Conservation (phyloP, 1,140 invertebrate genomes). For the Caerostris darwini region DNA sequence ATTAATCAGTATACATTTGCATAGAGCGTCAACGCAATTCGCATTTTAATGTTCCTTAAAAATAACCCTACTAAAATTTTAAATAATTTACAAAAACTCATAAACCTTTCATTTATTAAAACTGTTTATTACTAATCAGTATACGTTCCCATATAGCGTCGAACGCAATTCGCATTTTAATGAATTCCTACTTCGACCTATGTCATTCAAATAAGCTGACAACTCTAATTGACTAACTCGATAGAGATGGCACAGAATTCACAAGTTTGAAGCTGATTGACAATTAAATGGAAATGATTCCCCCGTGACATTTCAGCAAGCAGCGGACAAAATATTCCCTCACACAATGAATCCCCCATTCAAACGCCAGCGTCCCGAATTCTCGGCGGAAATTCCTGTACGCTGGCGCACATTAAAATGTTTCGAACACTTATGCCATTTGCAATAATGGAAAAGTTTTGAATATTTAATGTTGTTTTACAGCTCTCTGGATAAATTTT, state of each 20-base stretch:
- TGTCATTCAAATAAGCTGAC: not conserved
- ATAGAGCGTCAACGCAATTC: not conserved
- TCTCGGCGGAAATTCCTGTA: not conserved
- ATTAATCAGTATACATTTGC: no score
- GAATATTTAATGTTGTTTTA: constrained; percentile 66
- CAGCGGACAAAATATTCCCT: not conserved
- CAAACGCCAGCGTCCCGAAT: not conserved
- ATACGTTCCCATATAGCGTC: not conserved
- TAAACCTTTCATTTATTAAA: no score
- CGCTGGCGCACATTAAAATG: constrained; percentile 34
- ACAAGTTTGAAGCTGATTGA: not conserved
- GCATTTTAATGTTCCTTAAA: not conserved
- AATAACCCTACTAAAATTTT: no score
- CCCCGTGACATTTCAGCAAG: not conserved
- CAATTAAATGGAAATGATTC: not conserved
- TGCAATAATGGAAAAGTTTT: constrained; percentile 61
- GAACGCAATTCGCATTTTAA: not conserved
- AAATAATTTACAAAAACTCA: no score
- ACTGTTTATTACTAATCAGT: no score
- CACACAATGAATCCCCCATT: not conserved
- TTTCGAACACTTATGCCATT: constrained; percentile 7
- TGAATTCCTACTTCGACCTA: not conserved
- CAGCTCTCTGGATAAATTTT: constrained; percentile 21
- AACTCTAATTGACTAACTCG: not conserved
- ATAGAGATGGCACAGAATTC: not conserved